Conservation (phyloP, 2,113 vertebrate species). For the Odocoileus virginianus region DNA sequence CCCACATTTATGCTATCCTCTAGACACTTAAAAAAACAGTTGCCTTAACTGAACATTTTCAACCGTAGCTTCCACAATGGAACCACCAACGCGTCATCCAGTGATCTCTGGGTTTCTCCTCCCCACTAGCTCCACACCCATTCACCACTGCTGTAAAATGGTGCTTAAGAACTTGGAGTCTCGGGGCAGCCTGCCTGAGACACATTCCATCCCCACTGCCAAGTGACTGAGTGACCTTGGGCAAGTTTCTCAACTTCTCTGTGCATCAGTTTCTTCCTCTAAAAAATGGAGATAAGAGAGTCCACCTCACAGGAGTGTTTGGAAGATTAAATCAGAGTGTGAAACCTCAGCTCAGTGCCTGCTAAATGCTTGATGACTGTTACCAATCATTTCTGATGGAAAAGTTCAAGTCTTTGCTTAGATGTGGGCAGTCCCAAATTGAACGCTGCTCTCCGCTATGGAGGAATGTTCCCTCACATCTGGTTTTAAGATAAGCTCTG, state of each 20-base stretch:
- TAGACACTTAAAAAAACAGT: neutral
- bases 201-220: neutral
- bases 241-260: neutral
- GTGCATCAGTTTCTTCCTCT: neutral
- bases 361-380: neutral
- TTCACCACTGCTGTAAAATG: neutral
- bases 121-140: neutral
- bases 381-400: neutral
- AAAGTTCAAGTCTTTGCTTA: neutral
- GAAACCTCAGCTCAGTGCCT: neutral
- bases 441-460: neutral
- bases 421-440: neutral
- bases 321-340: neutral
- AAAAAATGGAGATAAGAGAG: neutral
- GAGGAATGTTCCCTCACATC: neutral
- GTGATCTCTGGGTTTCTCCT: neutral
- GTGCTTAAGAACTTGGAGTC: neutral
- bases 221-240: neutral
- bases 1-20: neutral
- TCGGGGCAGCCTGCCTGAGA: neutral
- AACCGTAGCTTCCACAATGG: neutral
- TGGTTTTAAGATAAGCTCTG: neutral
- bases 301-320: neutral
- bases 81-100: neutral
- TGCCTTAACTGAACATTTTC: neutral